Evolutionary conservation across 2,797 vertebrate genomes (phyloP), one percentile per base, ranked within the genome.

Genomic region (Mycteria americana): DNA sequence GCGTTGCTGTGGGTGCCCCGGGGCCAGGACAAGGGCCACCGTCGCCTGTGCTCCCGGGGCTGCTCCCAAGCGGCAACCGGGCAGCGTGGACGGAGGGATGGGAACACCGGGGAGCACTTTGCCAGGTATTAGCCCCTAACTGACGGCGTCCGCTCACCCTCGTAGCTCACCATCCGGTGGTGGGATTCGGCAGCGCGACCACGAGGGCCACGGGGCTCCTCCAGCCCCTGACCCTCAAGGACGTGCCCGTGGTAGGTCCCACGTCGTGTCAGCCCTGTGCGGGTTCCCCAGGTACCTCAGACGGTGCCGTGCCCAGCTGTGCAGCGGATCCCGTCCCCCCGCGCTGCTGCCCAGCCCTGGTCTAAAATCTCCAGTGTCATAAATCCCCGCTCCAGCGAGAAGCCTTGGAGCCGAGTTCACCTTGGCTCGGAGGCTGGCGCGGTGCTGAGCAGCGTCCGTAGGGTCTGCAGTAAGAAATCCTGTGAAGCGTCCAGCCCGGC

Each of bases 291-390:
- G 31, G 28, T 18, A 3, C 48, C n/a, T 39, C 69, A 1, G 18
- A 1, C 0, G 1, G 16, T 8, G 56, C 56, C 17, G 24, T 22
- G 28, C 37, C 56, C 46, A 6, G 28, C 51, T 56, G 33, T 4
- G 3, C 14, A 1, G 18, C 1, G 1, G 30, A 69, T 13, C 35
- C 46, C 3, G 0, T 14, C 31, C 25, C 35, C 24, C 2, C 8
- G 41, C 25, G n/a, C 41, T 16, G 46, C 37, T 60, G 11, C 63
- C 54, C 27, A 12, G 43, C 45, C 43, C 60, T 18, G 54, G 1
- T 39, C 30, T 16, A 1, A 25, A 17, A 18, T 21, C 62, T 39
- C 51, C 22, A 2, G 31, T 24, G 72, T 13, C 6, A 19, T 24
- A 6, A 43, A 60, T 46, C 64, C 43, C 9, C 0, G 16, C 33